phyloP scores from a whole-genome alignment of 2,113 vertebrate species.

The Chloebia gouldiae region DNA sequence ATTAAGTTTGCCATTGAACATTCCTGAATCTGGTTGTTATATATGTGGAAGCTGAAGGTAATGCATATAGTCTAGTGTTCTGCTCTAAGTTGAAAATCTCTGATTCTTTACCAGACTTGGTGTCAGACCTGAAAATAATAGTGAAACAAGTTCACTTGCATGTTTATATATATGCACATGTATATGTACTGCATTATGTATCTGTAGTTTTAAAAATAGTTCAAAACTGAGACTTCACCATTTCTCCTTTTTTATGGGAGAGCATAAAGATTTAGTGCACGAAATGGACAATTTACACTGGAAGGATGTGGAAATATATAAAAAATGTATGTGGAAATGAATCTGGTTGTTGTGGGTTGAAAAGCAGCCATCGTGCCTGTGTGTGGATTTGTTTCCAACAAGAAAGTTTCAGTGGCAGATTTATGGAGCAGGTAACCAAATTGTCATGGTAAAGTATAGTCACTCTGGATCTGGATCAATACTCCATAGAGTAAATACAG shows the following conservation, averaged over 20 bases:
- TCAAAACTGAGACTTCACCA: not conserved
- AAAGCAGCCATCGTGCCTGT: not conserved
- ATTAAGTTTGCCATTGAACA: not conserved
- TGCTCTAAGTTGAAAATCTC: not conserved
- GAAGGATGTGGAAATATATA: not conserved
- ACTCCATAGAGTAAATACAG: not conserved
- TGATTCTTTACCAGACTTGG: not conserved
- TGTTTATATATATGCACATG: not conserved
- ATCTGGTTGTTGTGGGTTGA: not conserved
- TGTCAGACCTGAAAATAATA: not conserved
- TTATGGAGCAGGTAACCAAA: not conserved
- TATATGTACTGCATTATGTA: not conserved
- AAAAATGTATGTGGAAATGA: not conserved
- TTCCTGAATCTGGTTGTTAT: not conserved
- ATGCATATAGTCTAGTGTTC: not conserved
- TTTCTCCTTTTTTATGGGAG: not conserved
- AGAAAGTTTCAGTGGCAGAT: not conserved
- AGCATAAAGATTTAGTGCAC: not conserved
- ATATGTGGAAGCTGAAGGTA: not conserved
- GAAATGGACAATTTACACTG: not conserved
- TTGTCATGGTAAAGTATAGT: not conserved
- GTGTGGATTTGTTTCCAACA: not conserved
- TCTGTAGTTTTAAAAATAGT: constrained; percentile 16
- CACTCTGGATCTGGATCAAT: not conserved
- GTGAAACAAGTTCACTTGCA: not conserved